These are phyloP conservation scores for Diabrotica virgifera DNA, from an alignment of 1,140 invertebrate genomes.

Conservation along the genomic window DNA sequence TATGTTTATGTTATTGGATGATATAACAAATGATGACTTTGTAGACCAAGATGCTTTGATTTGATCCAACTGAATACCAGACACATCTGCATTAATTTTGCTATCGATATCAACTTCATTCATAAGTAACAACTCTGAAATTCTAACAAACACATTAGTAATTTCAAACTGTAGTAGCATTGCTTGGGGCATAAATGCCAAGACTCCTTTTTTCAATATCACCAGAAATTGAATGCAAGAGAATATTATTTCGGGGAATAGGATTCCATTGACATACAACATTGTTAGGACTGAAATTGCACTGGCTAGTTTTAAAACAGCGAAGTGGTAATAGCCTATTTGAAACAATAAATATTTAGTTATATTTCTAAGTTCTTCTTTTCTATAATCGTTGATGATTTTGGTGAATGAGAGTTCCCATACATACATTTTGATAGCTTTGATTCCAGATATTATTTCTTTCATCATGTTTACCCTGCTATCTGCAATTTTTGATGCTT, in stretches of 20 bases:
- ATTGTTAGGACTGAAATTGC: constrained; percentile 71
- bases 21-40: constrained; percentile 55
- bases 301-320: constrained; percentile 45
- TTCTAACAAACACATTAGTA: constrained; percentile 52
- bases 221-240: constrained; percentile 69
- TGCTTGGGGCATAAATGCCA: constrained; percentile 69
- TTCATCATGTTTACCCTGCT: constrained; percentile 74
- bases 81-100: constrained; percentile 28
- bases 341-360: not conserved
- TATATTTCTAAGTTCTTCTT: not conserved
- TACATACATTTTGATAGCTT: constrained; percentile 78
- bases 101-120: constrained; percentile 53
- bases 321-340: not conserved
- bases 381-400: not conserved
- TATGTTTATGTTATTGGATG: constrained; percentile 58
- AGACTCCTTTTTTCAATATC: constrained; percentile 57
- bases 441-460: constrained; percentile 68
- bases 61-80: constrained; percentile 50
- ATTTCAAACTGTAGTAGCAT: constrained; percentile 60
- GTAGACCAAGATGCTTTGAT: constrained; percentile 59
- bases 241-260: constrained; percentile 68
- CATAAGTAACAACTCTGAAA: constrained; percentile 59
- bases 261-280: constrained; percentile 63
- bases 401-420: constrained; percentile 65
- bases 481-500: constrained; percentile 64